Base-by-base conservation (phyloP, 2,888 invertebrate species). In the Suillia variegata region DNA sequence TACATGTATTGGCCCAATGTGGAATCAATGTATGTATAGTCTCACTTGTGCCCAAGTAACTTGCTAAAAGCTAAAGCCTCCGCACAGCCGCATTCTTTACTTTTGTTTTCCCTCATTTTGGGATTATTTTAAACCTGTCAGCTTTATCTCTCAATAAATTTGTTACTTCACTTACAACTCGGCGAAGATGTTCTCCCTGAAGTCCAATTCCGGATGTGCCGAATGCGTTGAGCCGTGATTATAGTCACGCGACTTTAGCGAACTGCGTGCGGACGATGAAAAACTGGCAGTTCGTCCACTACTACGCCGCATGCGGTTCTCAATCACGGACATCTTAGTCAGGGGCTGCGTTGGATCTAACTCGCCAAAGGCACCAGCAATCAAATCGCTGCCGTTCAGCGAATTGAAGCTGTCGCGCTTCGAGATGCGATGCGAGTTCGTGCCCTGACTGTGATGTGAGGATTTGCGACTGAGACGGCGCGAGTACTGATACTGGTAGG, bases 181-280 rank as follows among this genome's bases (percentile, higher is more conserved):
- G 10, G 81, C 81, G 48, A 80, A 78, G n/a, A 81, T 79, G 34
- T 81, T 81, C 70, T 81, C 81, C 74, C 81, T 73, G 33, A 81
- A 81, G 51, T 80, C 81, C 55, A 82, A 62, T 18, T 80, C 81
- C 12, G 80, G 80, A 66, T 81, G 81, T 3, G 78, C 70, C 20
- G 79, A 75, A 51, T 81, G 80, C 10, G 70, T 62, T 8, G 78
- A 78, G 33, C 76, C 68, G 18, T 78, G 79, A 1, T 75, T 78
- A 34, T 76, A 79, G 54, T 81, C 82, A 4, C 79, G 71, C 8
- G 81, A 81, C 58, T 81, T 81, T 55, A 79, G 67, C n/a, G 81
- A 82, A 59, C 81, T 80, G 38, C 81, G 70, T 1, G 74, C 78
- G 2, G 79, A 81, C 5, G 68, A 71, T 31, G 80, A 78, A 62